These are phyloP conservation scores for Crocuta crocuta DNA, from an alignment of 2,113 vertebrate genomes.

Conservation along the genomic window DNA sequence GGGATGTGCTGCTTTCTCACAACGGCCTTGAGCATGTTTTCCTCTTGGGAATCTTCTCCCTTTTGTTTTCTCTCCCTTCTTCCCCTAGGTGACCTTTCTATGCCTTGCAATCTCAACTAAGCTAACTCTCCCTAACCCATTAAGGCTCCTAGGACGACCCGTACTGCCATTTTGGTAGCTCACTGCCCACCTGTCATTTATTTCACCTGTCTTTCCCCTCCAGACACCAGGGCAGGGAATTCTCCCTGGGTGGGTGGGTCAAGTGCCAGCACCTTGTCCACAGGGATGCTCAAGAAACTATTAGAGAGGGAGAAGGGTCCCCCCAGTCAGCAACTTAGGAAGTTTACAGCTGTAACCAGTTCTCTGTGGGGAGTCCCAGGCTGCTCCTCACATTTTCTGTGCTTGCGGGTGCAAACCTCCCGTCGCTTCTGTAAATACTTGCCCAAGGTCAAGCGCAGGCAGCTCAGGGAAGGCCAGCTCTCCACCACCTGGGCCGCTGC, in stretches of 20 bases:
- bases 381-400: neutral
- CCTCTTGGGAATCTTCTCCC: neutral
- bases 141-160: neutral
- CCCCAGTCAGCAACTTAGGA: neutral
- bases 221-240: neutral
- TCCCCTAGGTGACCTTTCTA: neutral
- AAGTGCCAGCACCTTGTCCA: neutral
- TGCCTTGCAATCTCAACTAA: neutral
- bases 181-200: neutral
- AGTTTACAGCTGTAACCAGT: neutral
- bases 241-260: neutral
- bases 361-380: neutral
- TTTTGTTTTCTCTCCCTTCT: neutral
- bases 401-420: neutral
- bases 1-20: neutral
- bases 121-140: neutral
- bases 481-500: neutral
- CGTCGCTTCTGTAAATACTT: neutral
- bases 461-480: neutral
- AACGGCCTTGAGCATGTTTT: neutral
- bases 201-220: neutral
- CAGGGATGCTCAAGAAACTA: neutral
- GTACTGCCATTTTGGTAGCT: neutral
- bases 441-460: neutral
- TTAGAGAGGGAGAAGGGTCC: neutral